phyloP scores from a whole-genome alignment of 2,113 vertebrate genomes.

The cattle (Bos taurus) region ARS-UCD2.0 NC_037357.1:35431501-35432000 shows the following conservation, averaged over 20 bases:
- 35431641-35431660: not conserved
- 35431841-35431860: no score
- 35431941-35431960: not conserved
- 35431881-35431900: no score
- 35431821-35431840: no score
- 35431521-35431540: not conserved
- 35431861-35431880: no score
- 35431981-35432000: not conserved
- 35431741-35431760: no score
- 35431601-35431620: not conserved
- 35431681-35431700: not conserved
- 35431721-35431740: no score
- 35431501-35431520: not conserved
- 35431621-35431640: not conserved
- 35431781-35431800: no score
- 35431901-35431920: not conserved
- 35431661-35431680: not conserved
- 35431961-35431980: not conserved
- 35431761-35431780: no score
- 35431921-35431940: not conserved
- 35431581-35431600: not conserved
- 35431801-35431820: no score
- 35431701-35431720: not conserved
- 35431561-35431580: not conserved
- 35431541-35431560: not conserved